Evolutionary conservation across 2,797 vertebrate genomes (phyloP), one percentile per base, ranked within the genome.

Genomic region (Anas capensis): DNA sequence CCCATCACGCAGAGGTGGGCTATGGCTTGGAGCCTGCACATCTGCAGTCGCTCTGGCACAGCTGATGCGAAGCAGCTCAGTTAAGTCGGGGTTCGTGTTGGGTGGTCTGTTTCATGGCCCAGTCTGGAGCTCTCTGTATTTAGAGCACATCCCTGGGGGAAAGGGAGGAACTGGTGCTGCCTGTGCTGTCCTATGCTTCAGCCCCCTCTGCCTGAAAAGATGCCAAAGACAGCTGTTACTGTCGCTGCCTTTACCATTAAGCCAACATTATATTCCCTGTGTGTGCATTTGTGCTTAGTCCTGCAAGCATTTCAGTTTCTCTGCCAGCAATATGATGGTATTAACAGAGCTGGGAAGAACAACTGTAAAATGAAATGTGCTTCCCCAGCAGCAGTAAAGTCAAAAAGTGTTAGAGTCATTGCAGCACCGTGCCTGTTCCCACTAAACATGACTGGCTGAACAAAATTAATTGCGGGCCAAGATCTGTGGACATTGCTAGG

Each of bases 141-240:
- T 0, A 9, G 4, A 38, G 40, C 1, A 4, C 0, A 0, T 75
- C n/a, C 26, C 4, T 36, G 48, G 48, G 48, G 23, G 23, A 12
- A 24, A 24, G 23, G 48, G 13, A 10, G 33, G 60, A 27, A 40
- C 51, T 42, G 27, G 19, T 16, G 27, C 49, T 81, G 70, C 72
- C 57, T 68, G 38, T 0, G 0, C 27, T 61, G 19, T 57, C 19
- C 31, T 64, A 61, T 53, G 61, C 79, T 92, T 77, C 88, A 69
- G 68, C 82, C 73, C 46, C 66, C 73, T 88, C 75, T 86, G 75
- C 48, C 66, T 89, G 78, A 2, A 1, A 38, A 85, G 16, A 38
- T 0, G 3, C 26, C 0, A 2, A 46, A 5, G 18, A 38, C 34
- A 0, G 0, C 9, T 48, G 0, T 11, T 64, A 24, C 40, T 44